Evolutionary conservation across 2,113 vertebrate genomes (phyloP).

Genomic region (Lasiurus cinereus): DNA sequence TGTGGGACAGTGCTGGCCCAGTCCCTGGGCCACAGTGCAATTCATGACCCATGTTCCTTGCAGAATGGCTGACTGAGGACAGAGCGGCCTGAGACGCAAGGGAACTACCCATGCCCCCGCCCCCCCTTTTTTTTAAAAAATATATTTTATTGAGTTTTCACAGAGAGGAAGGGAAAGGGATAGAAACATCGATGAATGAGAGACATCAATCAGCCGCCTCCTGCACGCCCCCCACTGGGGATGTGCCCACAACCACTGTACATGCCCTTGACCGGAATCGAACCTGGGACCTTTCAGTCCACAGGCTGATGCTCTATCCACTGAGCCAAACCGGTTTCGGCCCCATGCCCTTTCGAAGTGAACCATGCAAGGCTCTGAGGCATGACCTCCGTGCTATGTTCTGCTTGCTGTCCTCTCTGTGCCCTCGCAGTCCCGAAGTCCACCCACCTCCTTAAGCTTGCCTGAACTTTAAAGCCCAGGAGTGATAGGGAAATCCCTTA

Average conservation of each 20-base stretch:
- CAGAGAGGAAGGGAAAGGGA: too few species aligned
- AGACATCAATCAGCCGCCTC: too few species aligned
- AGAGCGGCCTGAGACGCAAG: not conserved
- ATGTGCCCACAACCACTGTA: too few species aligned
- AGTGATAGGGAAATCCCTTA: constrained; percentile 54
- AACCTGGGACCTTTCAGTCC: too few species aligned
- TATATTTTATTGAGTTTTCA: too few species aligned
- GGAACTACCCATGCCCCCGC: not conserved
- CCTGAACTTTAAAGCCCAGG: constrained; percentile 66
- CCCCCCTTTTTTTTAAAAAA: too few species aligned
- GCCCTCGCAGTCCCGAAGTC: constrained; percentile 61
- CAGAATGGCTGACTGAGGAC: not conserved
- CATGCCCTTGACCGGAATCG: too few species aligned
- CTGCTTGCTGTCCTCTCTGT: not conserved
- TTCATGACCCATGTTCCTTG: not conserved
- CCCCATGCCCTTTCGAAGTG: not conserved
- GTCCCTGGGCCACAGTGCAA: not conserved
- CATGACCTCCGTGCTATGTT: not conserved
- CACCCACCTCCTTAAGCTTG: constrained; percentile 42
- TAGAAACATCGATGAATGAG: too few species aligned
- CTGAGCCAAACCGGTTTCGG: too few species aligned
- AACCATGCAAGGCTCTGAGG: not conserved
- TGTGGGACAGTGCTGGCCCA: not conserved
- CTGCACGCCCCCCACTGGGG: too few species aligned
- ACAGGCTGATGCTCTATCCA: too few species aligned